Evolutionary conservation across 2,113 vertebrate genomes (phyloP), one percentile per base, ranked within the genome.

Genomic region (Ammodytes dubius): DNA sequence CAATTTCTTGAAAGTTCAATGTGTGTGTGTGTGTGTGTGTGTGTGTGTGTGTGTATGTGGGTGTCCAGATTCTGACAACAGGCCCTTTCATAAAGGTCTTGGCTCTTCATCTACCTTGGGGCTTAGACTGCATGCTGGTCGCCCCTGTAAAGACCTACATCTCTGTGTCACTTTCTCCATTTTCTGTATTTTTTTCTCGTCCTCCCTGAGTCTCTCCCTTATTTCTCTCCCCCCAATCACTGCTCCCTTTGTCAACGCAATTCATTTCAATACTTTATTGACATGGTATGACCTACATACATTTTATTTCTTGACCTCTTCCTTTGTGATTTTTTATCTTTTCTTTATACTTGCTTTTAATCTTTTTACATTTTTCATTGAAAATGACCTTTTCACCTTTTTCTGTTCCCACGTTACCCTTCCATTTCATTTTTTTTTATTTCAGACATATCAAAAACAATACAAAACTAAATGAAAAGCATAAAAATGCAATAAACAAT

Each of bases 61-160:
- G 64, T 69, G 73, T 81, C 45, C 58, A 80, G 74, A 84, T 79
- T 13, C 11, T 88, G 87, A 93, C 92, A 94, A 91, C 88, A 88
- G 89, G 72, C 86, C 82, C 91, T 93, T 94, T 94, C 90, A 94
- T 92, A 87, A 92, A 92, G 89, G 89, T 90, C 88, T 76, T 88
- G 88, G 87, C 85, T 88, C 89, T 90, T 77, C 84, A 90, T 88
- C 81, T 86, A 89, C 93, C 87, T 85, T 79, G 70, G 79, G 84
- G 87, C 82, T 83, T 68, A 70, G 74, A 77, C 88, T 83, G 47
- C 79, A 86, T 69, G 69, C 81, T 83, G 63, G 52, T 74, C 88
- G 84, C 84, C 83, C 65, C 82, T 81, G 87, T 69, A 88, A 88
- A 85, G 80, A 88, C 85, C 77, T 84, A 77, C 50, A 57, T 84